Evolutionary conservation across 2,888 invertebrate genomes (phyloP), one percentile per base, ranked within the genome.

Genomic region (Parascotia fuliginaria): DNA sequence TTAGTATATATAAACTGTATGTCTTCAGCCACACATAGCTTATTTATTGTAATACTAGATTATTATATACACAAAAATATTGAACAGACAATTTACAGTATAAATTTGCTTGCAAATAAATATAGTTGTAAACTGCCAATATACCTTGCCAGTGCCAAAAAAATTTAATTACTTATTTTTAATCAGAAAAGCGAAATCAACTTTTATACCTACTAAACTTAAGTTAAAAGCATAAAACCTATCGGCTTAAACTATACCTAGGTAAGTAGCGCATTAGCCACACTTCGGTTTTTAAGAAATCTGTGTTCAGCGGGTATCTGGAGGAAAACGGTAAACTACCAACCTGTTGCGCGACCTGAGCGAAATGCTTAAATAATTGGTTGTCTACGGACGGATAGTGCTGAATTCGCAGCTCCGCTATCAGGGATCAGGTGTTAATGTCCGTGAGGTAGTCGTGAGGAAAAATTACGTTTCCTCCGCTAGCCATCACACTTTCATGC

Each of bases 281-380:
- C 75, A 79, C 73, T 63, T 66, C 69, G 60, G 57, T 68, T 81
- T 79, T 70, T 67, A 55, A 65, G 67, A 69, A 79, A 83, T 78
- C 73, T 70, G 2, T 19, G 19, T 69, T 55, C 61, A 60, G 63
- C 60, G 65, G 60, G 58, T 63, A 66, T 68, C 67, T 73, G 73
- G 74, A 75, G 71, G 70, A 71, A 79, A 83, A 79, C 83, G 78
- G 85, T 82, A 85, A 69, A 78, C 58, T 75, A 82, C 78, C 73
- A 77, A 80, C 83, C 83, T 82, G 80, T 73, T 74, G 68, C 67
- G 75, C 83, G 87, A 90, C 87, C 87, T 76, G 46, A 75, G 79
- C 80, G 79, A 85, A 87, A 85, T 60, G 87, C 87, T 86, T 85
- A 76, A 69, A 83, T 79, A 90, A 91, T 90, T 80, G 83, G 78